These are phyloP conservation scores for Ceratosolen fusciceps DNA, from an alignment of 1,140 invertebrate genomes.

Conservation along the genomic window DNA sequence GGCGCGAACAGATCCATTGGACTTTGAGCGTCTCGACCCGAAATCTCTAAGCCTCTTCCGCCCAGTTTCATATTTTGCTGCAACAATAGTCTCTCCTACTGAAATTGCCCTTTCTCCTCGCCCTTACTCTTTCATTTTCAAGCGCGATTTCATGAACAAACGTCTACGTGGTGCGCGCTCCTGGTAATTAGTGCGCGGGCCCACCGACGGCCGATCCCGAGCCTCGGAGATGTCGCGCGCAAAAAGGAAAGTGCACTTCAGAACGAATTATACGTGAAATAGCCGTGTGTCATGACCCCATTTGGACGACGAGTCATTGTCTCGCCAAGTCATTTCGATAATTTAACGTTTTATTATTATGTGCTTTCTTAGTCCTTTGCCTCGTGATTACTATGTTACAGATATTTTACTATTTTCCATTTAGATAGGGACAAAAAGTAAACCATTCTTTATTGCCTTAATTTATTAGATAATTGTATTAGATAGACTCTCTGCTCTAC, in stretches of 20 bases:
- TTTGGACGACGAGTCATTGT: neutral
- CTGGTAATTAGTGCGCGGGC: no score
- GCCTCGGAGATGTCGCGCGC: neutral
- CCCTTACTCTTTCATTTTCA: neutral
- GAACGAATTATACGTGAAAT: constrained; percentile 17
- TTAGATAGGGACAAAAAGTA: neutral
- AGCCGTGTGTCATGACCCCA: neutral
- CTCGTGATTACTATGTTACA: neutral
- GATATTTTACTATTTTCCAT: neutral
- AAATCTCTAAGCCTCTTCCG: constrained; percentile 49
- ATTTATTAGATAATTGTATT: neutral
- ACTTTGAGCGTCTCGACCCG: constrained; percentile 60
- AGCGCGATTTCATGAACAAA: no score
- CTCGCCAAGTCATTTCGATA: no score
- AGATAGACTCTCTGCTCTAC: no score
- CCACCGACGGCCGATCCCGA: no score
- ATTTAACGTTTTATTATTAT: neutral
- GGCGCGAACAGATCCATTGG: constrained; percentile 61
- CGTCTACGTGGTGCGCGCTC: no score
- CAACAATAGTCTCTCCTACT: constrained; percentile 48
- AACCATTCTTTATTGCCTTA: neutral
- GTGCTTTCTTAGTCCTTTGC: neutral
- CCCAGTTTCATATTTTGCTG: constrained; percentile 56
- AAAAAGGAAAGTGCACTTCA: neutral
- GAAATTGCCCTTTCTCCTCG: neutral